Percentiles rank a stretch among this genome's conserved stretches.
Evolutionary conservation across 2,113 vertebrate genomes (phyloP).

Genomic region (Orcinus orca): DNA sequence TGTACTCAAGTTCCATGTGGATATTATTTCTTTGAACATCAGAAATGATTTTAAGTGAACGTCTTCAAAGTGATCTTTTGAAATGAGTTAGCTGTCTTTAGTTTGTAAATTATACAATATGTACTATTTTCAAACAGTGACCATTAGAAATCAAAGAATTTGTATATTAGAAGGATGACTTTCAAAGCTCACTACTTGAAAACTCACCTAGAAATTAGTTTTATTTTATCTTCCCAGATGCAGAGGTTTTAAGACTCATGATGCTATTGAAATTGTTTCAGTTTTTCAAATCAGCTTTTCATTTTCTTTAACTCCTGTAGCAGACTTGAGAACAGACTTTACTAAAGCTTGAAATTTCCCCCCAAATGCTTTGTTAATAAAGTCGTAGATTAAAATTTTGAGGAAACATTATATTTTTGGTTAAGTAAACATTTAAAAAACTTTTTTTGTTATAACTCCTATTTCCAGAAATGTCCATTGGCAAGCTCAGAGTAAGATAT

Average conservation of each 20-base stretch:
- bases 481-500: neutral
- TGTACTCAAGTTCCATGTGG: conserved; percentile 10
- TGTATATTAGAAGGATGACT: conserved; percentile 41
- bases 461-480: neutral
- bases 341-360: neutral
- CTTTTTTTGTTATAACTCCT: neutral
- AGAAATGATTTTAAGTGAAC: conserved; percentile 64
- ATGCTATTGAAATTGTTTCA: conserved; percentile 54
- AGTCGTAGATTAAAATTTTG: neutral
- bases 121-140: conserved; percentile 60
- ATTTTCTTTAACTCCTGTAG: conserved; percentile 41
- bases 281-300: conserved; percentile 44
- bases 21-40: conserved; percentile 73
- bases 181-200: conserved; percentile 67
- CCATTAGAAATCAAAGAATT: conserved; percentile 70
- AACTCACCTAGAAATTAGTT: conserved; percentile 67
- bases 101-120: conserved; percentile 54
- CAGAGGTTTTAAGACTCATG: conserved; percentile 43
- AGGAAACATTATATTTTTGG: neutral
- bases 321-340: neutral
- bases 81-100: conserved; percentile 62
- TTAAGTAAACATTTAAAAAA: neutral
- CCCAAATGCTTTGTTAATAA: neutral
- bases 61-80: conserved; percentile 71
- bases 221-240: conserved; percentile 62